phyloP scores from a whole-genome alignment of 2,797 vertebrate genomes.

The Pangasius mekongensis region DNA sequence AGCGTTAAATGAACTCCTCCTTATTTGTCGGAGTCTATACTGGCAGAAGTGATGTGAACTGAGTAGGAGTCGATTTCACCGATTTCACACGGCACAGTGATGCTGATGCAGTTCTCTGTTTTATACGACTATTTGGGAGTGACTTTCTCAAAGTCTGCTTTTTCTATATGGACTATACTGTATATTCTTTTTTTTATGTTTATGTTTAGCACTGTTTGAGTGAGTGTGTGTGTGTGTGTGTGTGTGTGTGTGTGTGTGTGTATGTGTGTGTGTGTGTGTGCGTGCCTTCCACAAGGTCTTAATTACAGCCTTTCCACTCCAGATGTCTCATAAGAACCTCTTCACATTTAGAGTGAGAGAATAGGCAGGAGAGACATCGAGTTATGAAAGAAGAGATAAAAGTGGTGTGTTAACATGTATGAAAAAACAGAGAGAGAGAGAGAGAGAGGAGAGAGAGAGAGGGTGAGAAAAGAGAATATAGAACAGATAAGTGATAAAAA shows the following conservation, averaged over 20 bases:
- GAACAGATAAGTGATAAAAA: slow-evolving; percentile 2
- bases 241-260: neutral
- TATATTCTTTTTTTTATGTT: neutral
- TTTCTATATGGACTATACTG: neutral
- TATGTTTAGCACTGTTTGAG: neutral
- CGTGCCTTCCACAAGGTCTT: neutral
- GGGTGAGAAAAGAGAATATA: slow-evolving; percentile 13
- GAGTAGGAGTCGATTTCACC: neutral
- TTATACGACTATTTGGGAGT: neutral
- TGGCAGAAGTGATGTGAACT: neutral
- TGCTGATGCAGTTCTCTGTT: neutral
- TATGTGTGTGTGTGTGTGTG: neutral
- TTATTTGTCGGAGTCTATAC: neutral
- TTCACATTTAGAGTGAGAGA: slow-evolving; percentile 23
- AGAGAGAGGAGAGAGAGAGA: slow-evolving; percentile 3
- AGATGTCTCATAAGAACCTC: slow-evolving; percentile 43
- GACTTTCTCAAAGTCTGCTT: neutral
- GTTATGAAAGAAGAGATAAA: neutral
- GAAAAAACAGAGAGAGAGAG: neutral
- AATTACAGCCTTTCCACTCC: slow-evolving; percentile 44
- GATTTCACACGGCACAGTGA: too few species aligned
- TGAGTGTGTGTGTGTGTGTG: neutral
- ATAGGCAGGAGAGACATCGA: neutral
- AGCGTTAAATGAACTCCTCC: slow-evolving; percentile 6
- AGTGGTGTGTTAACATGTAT: neutral